phyloP scores from a whole-genome alignment of 1,140 invertebrate genomes.

The Drosophila aff. region DNA sequence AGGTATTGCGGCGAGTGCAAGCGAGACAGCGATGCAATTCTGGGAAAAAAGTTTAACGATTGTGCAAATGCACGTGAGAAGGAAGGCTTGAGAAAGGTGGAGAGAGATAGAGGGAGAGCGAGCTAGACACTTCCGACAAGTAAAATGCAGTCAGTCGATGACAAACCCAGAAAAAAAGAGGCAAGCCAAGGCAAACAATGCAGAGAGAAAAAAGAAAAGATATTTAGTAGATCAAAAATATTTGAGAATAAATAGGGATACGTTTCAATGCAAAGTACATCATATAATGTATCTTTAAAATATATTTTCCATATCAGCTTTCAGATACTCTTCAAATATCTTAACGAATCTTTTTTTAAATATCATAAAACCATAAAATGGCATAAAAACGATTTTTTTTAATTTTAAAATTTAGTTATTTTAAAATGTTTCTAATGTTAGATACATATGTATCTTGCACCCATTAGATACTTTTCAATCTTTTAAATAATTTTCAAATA shows the following conservation, averaged over 20 bases:
- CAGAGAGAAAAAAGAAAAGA: not conserved
- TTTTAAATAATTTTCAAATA: not conserved
- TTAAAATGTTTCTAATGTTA: too few relatives aligned
- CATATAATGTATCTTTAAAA: too few relatives aligned
- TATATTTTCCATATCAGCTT: too few relatives aligned
- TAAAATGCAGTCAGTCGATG: constrained; percentile 69
- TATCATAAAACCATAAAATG: too few relatives aligned
- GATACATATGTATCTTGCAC: too few relatives aligned
- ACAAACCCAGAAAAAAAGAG: constrained; percentile 41
- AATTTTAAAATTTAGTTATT: too few relatives aligned
- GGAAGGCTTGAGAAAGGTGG: constrained; percentile 5
- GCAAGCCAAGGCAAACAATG: not conserved
- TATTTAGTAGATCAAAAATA: too few relatives aligned
- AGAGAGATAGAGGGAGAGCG: not conserved
- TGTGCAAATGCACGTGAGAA: constrained; percentile 71
- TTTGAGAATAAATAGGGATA: too few relatives aligned
- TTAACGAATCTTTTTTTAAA: too few relatives aligned
- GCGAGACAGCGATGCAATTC: constrained; percentile 45
- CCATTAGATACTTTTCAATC: not conserved
- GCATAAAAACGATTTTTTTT: too few relatives aligned
- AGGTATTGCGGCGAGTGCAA: constrained; percentile 12
- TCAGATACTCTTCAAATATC: too few relatives aligned
- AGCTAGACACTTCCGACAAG: constrained; percentile 74
- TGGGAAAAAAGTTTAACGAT: constrained; percentile 58
- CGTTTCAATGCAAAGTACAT: too few relatives aligned